Percentiles rank a stretch among this genome's conserved stretches.
These are phyloP conservation scores for Perizoma flavofasciatum DNA, from an alignment of 2,888 invertebrate species.

Conservation along the genomic window DNA sequence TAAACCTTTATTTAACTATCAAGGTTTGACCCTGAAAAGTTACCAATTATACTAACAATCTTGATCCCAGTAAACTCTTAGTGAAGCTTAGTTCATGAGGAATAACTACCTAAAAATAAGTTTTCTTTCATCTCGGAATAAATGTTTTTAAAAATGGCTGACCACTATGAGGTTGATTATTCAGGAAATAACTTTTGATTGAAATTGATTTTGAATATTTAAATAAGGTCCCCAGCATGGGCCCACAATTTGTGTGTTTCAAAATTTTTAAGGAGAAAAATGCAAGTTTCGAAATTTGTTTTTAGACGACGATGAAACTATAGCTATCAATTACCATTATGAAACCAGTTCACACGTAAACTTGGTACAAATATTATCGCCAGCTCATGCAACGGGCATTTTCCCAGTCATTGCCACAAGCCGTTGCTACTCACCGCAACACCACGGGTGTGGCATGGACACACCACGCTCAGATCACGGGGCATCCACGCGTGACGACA, in stretches of 20 bases:
- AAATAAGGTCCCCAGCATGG: no score
- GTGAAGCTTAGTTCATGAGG: not conserved
- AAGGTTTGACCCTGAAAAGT: constrained; percentile 20
- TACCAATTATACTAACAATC: constrained; percentile 13
- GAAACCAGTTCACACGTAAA: not conserved
- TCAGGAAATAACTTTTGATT: no score
- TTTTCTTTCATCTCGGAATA: no score
- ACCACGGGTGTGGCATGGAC: constrained; percentile 23
- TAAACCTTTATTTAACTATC: constrained; percentile 21
- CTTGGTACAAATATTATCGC: constrained; percentile 1
- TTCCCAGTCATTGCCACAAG: not conserved
- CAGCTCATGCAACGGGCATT: constrained; percentile 8
- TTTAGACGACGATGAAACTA: no score
- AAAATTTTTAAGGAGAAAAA: no score
- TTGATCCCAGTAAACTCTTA: constrained; percentile 2
- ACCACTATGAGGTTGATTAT: no score
- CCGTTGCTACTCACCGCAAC: not conserved
- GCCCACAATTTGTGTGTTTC: no score
- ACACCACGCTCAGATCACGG: constrained; percentile 41
- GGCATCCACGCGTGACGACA: constrained; percentile 46
- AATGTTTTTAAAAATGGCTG: no score
- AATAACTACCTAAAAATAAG: no score
- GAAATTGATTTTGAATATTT: no score
- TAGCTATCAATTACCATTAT: no score
- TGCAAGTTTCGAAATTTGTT: no score